Conservation (phyloP, 1,140 invertebrate species). For the Pogonomyrmex barbatus region DNA sequence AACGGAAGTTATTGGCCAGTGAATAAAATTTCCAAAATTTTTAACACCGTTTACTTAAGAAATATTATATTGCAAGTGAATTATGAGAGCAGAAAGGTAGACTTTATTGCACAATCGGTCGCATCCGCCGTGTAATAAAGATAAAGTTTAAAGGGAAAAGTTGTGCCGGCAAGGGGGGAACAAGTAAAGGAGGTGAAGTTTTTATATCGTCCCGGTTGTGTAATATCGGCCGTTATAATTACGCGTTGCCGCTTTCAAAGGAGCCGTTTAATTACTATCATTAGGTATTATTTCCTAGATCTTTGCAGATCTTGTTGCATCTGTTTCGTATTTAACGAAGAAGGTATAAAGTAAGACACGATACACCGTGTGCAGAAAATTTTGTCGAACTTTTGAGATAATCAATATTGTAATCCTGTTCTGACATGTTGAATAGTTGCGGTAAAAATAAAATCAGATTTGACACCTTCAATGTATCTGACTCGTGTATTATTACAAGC, state of each 20-base stretch:
- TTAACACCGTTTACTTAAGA: slow-evolving; percentile 7
- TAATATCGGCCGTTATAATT: slow-evolving; percentile 69
- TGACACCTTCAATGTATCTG: neutral
- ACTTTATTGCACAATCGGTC: slow-evolving; percentile 63
- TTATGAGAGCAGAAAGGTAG: slow-evolving; percentile 64
- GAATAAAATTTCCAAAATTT: slow-evolving; percentile 36
- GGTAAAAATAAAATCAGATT: neutral
- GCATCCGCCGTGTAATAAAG: slow-evolving; percentile 58
- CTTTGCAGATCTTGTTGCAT: neutral
- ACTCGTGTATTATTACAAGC: neutral
- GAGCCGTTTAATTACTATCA: slow-evolving; percentile 39
- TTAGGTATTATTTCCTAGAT: slow-evolving; percentile 53
- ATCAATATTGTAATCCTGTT: slow-evolving; percentile 13
- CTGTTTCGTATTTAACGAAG: slow-evolving; percentile 6
- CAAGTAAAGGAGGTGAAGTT: slow-evolving; percentile 57
- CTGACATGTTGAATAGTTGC: neutral
- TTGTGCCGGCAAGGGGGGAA: slow-evolving; percentile 15
- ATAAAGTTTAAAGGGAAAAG: slow-evolving; percentile 66
- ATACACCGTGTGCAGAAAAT: slow-evolving; percentile 9
- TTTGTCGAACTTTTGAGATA: neutral
- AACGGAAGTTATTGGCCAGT: neutral
- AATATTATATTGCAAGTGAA: slow-evolving; percentile 49
- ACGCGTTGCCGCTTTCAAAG: slow-evolving; percentile 47
- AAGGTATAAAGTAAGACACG: slow-evolving; percentile 36
- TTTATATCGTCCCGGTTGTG: slow-evolving; percentile 60